Base-by-base conservation (phyloP, 2,113 vertebrate genomes). In the Ondatra zibethicus region DNA sequence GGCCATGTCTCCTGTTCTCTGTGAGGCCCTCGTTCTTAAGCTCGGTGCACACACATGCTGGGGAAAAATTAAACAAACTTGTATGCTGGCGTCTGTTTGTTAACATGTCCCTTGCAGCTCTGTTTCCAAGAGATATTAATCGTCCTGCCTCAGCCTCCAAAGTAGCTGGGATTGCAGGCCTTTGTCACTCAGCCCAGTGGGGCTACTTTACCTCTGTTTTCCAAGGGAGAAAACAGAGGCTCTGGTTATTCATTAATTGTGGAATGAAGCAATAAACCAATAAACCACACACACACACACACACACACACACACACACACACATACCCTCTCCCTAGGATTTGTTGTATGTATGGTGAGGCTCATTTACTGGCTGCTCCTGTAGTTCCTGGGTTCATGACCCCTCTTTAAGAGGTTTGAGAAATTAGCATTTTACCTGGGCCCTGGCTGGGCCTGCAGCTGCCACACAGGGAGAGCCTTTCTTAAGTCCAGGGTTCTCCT, bases 161-260 rank as follows among this genome's bases (percentile, higher is more conserved):
- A 72, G 66, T 29, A 55, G 4, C 47, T 72, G 36, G 66, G 66
- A 88, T 55, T n/a, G 19, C 66, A 88, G 66, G 25, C 25, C 36
- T 81, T 50, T 72, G 66, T n/a, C 33, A 39, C 66, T 0, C 27
- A 70, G 36, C 11, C 47, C 50, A 5, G 23, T 12, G 47, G 45
- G 47, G 4, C 45, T 55, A 10, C 86, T 88, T n/a, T 70, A 68
- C 16, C 50, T 55, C 77, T 68, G 91, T 92, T 88, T 88, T 61
- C 68, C 4, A 92, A 86, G 3, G 45, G 70, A 81, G 91, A 72
- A 97, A 78, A 93, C 9, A 7, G 76, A 96, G 88, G 52, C n/a
- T 50, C 9, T 36, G 12, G 10, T 65, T 81, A 63, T 88, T 86
- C 16, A 76, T 55, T 84, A 63, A 63, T 87, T 45, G 65, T 50